Evolutionary conservation across 2,113 vertebrate species (phyloP), one percentile per base, ranked within the genome.

Genomic region (Gymnarchus niloticus): DNA sequence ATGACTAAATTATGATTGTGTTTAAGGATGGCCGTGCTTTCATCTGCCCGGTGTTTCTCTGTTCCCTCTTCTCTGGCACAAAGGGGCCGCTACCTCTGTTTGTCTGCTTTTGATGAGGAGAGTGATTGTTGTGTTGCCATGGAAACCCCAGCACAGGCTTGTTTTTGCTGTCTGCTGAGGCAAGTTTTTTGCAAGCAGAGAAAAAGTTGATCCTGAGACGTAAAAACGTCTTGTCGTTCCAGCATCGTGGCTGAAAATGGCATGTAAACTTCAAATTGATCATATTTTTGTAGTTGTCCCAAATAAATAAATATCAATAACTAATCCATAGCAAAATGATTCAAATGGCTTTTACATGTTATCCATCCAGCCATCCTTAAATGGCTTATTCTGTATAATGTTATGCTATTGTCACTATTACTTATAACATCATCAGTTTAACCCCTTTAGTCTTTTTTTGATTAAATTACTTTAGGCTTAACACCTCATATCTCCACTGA

Each of bases 1-100:
- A 97, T 96, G 94, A 95, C 95, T 96, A 96, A 97, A 97, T 97
- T 96, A 96, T 95, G 95, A 95, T 96, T 94, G 94, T 92, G 92
- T 94, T 95, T 96, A 94, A 96, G 95, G 94, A 95, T 92, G 94
- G 93, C 93, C 92, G 89, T 88, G 94, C 95, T 96, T 97, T 97
- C 95, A 97, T 97, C 96, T 96, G 93, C 91, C 91, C 94, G 92
- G 93, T 92, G 93, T 90, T 92, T 91, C 92, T 95, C 92, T 93
- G 93, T 92, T 89, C 91, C 92, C 90, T 90, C 92, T 90, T 93
- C 92, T 93, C 92, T 94, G 93, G 92, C 92, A 93, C 94, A 96
- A 96, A 95, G 91, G 93, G 91, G 89, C 89, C 88, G 89, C 92
- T 94, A 94, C 94, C 92, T 94, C 92, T 90, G 92, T 91, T 93